Conservation (phyloP, 2,888 invertebrate genomes). For the Clanis bilineata region DNA sequence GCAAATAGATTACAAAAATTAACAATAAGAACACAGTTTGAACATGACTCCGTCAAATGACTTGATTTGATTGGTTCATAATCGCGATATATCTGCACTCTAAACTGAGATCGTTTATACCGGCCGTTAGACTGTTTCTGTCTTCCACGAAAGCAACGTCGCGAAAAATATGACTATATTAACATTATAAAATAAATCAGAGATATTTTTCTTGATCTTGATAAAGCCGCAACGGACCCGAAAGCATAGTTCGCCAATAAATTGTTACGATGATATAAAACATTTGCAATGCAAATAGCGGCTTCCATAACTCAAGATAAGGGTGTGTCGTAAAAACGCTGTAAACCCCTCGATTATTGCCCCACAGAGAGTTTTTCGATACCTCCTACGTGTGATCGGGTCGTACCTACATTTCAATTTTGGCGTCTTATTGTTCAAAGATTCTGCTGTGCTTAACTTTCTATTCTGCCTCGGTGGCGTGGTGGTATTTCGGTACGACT, state of each 20-base stretch:
- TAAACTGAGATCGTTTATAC: no score
- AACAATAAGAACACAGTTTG: no score
- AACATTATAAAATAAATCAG: neutral
- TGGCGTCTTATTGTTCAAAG: neutral
- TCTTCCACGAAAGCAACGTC: no score
- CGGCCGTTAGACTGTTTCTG: no score
- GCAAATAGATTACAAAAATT: no score
- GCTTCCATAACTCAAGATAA: slow-evolving; percentile 39
- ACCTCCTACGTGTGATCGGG: slow-evolving; percentile 1
- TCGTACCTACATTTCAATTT: neutral
- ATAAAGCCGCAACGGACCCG: neutral
- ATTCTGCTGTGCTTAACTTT: neutral
- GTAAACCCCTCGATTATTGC: slow-evolving; percentile 28
- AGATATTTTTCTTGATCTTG: neutral
- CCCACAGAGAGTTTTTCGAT: slow-evolving; percentile 24
- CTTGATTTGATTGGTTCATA: no score
- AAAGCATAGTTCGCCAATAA: slow-evolving; percentile 20
- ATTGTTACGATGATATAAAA: slow-evolving; percentile 35
- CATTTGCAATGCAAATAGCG: slow-evolving; percentile 38
- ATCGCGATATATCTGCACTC: no score
- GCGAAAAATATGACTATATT: neutral
- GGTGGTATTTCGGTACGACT: no score
- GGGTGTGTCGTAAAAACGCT: slow-evolving; percentile 34
- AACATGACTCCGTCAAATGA: no score
- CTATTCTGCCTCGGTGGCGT: neutral